Base-by-base conservation (phyloP, 2,888 invertebrate species). In the Drosophila demipolita region DNA sequence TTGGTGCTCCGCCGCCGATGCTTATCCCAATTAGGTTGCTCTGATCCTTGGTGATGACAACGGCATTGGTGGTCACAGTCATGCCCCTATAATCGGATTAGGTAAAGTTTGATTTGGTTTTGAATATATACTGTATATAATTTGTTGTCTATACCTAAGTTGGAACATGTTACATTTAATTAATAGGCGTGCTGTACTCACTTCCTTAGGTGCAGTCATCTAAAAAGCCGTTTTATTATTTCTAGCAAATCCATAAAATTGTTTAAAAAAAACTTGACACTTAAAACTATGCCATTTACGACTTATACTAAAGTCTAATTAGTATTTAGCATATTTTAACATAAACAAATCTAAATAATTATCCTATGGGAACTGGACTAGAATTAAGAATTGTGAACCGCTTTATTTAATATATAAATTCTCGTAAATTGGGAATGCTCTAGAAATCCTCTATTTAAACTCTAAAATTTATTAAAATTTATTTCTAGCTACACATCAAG, bases 1-100 rank as follows among this genome's bases (percentile, higher is more conserved):
- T 93, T 6, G 99, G 97, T 29, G 98, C 97, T 42, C 99, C 99
- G 1, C 99, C 99, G 0, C 99, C 99, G 76, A 99, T 99, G 91
- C 98, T 99, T 83, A 99, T 99, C 1, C 99, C 99, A 79, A 99
- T 99, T 35, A 99, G 94, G 91, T 97, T 97, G 92, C 97, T 97
- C 78, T 96, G 95, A 93, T 99, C 99, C 93, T 99, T 99, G 83
- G 95, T 95, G 55, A 99, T 95, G 6, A 96, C 95, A 3, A 99
- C 96, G 89, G 96, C 97, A 26, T 98, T 99, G 8, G 99, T 98
- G 2, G 98, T 99, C 29, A 99, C 97, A 33, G 97, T 98, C 98
- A 99, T 99, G 0, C 99, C 99, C 98, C 99, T 99, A 33, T 20
- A 12, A 17, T 33, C 23, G 15, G 7, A 33, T 59, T 32, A 35